Conservation (phyloP, 2,797 vertebrate genomes). For the Rhinella marina region DNA sequence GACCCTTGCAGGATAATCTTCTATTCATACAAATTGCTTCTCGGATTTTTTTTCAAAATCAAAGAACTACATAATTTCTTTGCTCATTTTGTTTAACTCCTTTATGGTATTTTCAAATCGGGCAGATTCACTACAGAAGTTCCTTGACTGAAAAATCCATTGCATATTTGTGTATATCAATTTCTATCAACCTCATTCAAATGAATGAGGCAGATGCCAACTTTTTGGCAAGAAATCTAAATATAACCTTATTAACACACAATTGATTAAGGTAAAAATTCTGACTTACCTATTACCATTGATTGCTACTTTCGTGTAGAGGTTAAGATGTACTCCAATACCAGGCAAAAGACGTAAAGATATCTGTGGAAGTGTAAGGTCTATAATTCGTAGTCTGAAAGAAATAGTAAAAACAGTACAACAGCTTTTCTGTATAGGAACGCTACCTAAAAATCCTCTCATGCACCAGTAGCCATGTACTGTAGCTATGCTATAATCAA, state of each 20-base stretch:
- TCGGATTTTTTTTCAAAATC: too few relatives aligned
- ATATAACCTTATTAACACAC: not conserved
- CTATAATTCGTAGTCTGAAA: constrained; percentile 67
- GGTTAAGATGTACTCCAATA: constrained; percentile 61
- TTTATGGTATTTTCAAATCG: too few relatives aligned
- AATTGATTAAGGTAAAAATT: not conserved
- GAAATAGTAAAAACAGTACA: not conserved
- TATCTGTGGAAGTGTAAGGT: constrained; percentile 68
- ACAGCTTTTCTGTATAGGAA: not conserved
- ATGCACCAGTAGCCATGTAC: too few relatives aligned
- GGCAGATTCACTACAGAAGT: not conserved
- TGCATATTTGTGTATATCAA: too few relatives aligned
- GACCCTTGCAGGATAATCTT: too few relatives aligned
- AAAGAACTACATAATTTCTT: too few relatives aligned
- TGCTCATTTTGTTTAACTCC: too few relatives aligned
- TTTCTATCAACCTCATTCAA: too few relatives aligned
- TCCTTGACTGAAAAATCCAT: not conserved
- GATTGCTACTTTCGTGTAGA: constrained; percentile 68
- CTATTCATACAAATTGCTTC: too few relatives aligned
- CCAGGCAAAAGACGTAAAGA: constrained; percentile 70
- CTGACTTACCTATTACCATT: constrained; percentile 64
- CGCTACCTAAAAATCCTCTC: too few relatives aligned
- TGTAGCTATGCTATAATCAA: too few relatives aligned
- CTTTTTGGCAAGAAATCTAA: not conserved
- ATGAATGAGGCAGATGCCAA: not conserved